Evolutionary conservation across 2,888 invertebrate species (phyloP).

Genomic region (Thysanoteuthis rhombus): DNA sequence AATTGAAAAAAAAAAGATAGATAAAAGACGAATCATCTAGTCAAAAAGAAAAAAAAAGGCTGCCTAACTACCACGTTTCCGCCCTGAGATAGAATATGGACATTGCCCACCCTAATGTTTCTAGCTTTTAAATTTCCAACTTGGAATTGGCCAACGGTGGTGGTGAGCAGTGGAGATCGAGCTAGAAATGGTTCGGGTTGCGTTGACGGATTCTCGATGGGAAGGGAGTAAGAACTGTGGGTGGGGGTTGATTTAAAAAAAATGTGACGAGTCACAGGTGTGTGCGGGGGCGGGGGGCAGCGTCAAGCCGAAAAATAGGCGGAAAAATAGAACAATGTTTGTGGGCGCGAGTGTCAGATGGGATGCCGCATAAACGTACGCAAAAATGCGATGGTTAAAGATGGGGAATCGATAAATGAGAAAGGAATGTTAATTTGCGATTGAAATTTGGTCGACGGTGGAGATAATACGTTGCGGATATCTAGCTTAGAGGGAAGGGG

Average conservation of each 20-base stretch:
- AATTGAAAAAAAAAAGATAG: background rate
- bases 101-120: background rate
- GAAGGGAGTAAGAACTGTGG: background rate
- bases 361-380: background rate
- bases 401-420: background rate
- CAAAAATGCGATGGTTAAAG: background rate
- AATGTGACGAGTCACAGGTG: too few relatives aligned
- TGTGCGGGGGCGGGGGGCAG: too few relatives aligned
- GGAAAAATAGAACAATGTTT: too few relatives aligned
- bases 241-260: background rate
- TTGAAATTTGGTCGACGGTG: background rate
- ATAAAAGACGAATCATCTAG: too few relatives aligned
- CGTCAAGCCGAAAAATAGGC: too few relatives aligned
- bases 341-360: background rate
- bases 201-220: too few relatives aligned
- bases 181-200: too few relatives aligned
- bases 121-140: background rate
- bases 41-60: background rate
- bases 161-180: too few relatives aligned
- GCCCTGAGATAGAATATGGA: background rate
- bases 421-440: background rate
- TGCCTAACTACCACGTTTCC: background rate
- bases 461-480: background rate
- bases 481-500: background rate
- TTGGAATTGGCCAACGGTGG: background rate